A percentile compares a stretch with the other conserved stretches of the same genome.
phyloP scores from a whole-genome alignment of 2,113 vertebrate genomes.

The Xiphias gladius region DNA sequence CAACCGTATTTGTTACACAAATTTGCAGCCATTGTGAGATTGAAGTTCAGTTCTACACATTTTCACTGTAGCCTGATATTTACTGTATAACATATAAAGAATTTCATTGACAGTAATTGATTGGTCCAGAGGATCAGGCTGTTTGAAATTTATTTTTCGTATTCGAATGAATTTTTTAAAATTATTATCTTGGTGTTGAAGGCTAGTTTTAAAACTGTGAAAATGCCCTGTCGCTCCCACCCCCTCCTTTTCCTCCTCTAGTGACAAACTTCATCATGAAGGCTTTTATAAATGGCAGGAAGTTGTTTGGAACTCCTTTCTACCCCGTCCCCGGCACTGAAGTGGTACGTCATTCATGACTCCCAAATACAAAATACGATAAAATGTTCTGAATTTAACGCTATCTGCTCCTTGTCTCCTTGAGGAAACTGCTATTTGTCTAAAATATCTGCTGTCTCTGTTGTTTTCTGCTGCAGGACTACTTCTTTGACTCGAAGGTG shows the following conservation, averaged over 20 bases:
- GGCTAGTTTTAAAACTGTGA: neutral
- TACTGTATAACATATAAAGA: too few species aligned
- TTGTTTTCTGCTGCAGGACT: slow-evolving; percentile 85
- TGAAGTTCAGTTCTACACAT: too few species aligned
- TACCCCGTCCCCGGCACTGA: slow-evolving; percentile 92
- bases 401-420: neutral
- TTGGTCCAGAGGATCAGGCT: neutral
- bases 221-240: neutral
- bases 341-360: slow-evolving; percentile 85
- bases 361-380: too few species aligned
- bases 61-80: too few species aligned
- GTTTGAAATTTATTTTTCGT: too few species aligned
- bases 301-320: slow-evolving; percentile 95
- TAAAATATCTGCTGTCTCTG: neutral
- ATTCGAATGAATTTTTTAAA: too few species aligned
- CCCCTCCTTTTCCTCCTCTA: slow-evolving; percentile 68
- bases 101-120: too few species aligned
- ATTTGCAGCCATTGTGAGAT: too few species aligned
- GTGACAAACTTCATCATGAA: slow-evolving; percentile 99
- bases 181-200: neutral
- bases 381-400: too few species aligned
- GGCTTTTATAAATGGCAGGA: slow-evolving; percentile 98
- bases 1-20: too few species aligned
- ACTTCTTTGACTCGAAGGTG: slow-evolving; percentile 98
- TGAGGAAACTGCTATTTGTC: neutral